Conservation (phyloP, 2,797 vertebrate genomes). For the Hyperoplus immaculatus region DNA sequence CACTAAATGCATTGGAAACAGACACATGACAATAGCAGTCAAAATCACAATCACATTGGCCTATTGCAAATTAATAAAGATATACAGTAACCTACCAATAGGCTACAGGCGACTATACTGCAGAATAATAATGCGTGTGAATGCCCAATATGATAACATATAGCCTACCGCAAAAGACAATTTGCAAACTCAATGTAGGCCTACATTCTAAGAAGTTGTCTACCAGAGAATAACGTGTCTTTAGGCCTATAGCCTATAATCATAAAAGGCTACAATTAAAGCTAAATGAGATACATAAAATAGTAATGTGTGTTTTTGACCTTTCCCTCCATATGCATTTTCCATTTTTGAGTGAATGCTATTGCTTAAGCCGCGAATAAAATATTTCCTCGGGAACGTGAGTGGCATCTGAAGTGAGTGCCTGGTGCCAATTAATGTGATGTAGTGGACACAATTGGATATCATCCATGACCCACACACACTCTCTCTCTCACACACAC, state of each 20-base stretch:
- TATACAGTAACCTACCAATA: too few species aligned
- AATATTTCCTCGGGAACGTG: neutral
- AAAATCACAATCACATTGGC: too few species aligned
- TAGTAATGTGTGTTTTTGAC: neutral
- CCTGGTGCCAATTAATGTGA: neutral
- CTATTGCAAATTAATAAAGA: too few species aligned
- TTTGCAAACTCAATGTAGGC: neutral
- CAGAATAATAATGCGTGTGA: neutral
- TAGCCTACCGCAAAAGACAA: neutral
- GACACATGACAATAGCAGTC: too few species aligned
- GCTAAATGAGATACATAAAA: neutral
- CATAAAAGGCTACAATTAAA: too few species aligned
- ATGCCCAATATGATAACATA: neutral
- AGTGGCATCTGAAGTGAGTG: conserved; percentile 1
- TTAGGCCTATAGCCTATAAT: neutral
- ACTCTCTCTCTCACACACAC: neutral
- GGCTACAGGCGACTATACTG: neutral
- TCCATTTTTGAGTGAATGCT: neutral
- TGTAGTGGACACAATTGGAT: neutral
- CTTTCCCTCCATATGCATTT: neutral
- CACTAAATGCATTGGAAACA: neutral
- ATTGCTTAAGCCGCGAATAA: neutral
- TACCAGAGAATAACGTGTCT: neutral
- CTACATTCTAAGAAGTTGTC: neutral
- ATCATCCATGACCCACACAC: neutral